Base-by-base conservation (phyloP, 1,140 invertebrate species). In the Scaptodrosophila lebanonensis region DNA sequence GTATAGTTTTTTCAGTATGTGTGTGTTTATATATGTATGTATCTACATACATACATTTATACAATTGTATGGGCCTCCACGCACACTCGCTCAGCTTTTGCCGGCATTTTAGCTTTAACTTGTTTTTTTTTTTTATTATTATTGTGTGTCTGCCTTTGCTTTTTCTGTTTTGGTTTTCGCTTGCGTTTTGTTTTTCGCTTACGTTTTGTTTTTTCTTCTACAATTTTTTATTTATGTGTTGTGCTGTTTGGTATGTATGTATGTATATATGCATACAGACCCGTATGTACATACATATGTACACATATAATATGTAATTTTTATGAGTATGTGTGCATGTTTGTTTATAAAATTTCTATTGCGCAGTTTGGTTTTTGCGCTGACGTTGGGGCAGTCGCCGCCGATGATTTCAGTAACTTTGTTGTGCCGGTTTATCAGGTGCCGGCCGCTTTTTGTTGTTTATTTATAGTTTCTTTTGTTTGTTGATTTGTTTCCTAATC, bases 331-430 rank as follows among this genome's bases (percentile, higher is more conserved):
- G 30, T 33, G 8, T 39, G n/a, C 13, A 5, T 25, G 71, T 76
- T 75, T 75, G 71, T 76, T 75, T 76, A 76, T 76, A 57, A 76
- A 76, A 66, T 76, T 76, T 79, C 68, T 82, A 79, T 79, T 79
- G 75, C 75, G 75, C 75, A 79, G 75, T 79, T 79, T 66, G 54
- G 60, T 62, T 79, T 65, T 51, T 51, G 58, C 54, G 38, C 52
- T 57, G 53, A 47, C 36, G 44, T 63, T 63, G 60, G 18, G 53
- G 59, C 59, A 63, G 53, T 57, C 53, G 45, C 53, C 38, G 39
- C 16, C 35, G 53, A 61, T 35, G 47, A 62, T 22, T 56, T 56
- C 11, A n/a, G n/a, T n/a, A n/a, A 22, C 56, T 22, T 66, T 58
- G 51, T 45, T 57, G 57, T 36, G 73, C 73, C 75, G 75, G 73